Conservation (phyloP, 2,797 vertebrate genomes). For the Onychomys torridus region DNA sequence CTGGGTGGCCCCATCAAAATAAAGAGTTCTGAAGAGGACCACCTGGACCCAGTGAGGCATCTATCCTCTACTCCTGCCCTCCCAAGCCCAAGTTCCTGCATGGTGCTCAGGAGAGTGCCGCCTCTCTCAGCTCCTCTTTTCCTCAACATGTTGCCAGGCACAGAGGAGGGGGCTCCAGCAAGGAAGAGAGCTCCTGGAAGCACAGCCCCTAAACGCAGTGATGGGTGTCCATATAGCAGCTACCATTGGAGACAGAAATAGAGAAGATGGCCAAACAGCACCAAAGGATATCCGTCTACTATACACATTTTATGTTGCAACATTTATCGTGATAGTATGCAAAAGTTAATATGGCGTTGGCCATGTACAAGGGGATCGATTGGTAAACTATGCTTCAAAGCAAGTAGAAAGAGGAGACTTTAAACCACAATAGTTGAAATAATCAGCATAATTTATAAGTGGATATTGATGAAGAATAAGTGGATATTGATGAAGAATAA, state of each 20-base stretch:
- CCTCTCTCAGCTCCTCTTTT: too few relatives aligned
- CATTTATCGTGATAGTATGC: fast-evolving
- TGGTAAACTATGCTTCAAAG: neutral
- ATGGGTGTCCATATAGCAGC: neutral
- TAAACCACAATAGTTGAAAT: neutral
- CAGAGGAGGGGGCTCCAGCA: neutral
- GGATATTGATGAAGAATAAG: neutral
- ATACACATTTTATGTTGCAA: neutral
- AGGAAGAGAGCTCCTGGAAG: fast-evolving
- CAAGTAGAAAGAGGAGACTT: neutral
- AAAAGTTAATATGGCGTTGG: neutral
- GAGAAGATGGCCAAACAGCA: neutral
- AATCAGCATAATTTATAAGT: neutral
- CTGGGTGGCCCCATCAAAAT: fast-evolving
- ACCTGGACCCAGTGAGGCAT: too few relatives aligned
- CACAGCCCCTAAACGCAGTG: too few relatives aligned
- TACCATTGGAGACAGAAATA: fast-evolving
- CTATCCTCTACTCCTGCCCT: neutral
- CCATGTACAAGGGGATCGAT: neutral
- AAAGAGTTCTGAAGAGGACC: neutral
- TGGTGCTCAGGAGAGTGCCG: neutral
- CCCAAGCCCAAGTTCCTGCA: neutral
- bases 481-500: neutral
- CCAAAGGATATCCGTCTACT: too few relatives aligned
- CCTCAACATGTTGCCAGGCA: too few relatives aligned